Percentiles rank a stretch among this genome's conserved stretches.
Conservation (phyloP, 2,797 vertebrate genomes). For the Neoniphon sammara region DNA sequence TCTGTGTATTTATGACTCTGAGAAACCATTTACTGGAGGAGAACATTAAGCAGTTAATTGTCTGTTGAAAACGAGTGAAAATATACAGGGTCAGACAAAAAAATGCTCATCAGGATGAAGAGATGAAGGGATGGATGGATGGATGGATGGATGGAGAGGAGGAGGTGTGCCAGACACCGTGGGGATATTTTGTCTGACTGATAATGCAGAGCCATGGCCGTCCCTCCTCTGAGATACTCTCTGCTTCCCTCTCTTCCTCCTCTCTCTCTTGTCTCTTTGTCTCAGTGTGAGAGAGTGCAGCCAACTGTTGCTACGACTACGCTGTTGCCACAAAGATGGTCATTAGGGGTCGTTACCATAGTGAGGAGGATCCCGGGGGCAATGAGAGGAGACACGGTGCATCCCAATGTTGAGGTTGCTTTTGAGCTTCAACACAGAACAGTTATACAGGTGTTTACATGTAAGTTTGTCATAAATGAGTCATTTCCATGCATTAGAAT, state of each 20-base stretch:
- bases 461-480: conserved; percentile 1
- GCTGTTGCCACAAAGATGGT: conserved; percentile 67
- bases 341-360: conserved; percentile 69
- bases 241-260: conserved; percentile 45
- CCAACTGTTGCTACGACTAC: conserved; percentile 73
- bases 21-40: conserved; percentile 50
- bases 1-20: conserved; percentile 54
- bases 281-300: conserved; percentile 51
- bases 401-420: conserved; percentile 22
- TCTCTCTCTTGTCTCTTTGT: conserved; percentile 52
- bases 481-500: conserved; percentile 32
- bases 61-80: conserved; percentile 30
- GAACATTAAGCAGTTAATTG: conserved; percentile 61
- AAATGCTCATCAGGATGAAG: not conserved
- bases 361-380: conserved; percentile 41
- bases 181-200: conserved; percentile 38
- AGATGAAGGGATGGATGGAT: conserved; percentile 12
- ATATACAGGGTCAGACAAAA: conserved; percentile 22
- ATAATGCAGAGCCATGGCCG: conserved; percentile 42
- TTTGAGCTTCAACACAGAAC: conserved; percentile 26
- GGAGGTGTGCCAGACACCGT: conserved; percentile 39
- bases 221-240: not conserved
- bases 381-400: conserved; percentile 43
- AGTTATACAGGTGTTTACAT: not conserved
- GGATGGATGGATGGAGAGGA: conserved; percentile 14